phyloP scores from a whole-genome alignment of 2,888 invertebrate species.

The Hirudinaria manillensis region DNA sequence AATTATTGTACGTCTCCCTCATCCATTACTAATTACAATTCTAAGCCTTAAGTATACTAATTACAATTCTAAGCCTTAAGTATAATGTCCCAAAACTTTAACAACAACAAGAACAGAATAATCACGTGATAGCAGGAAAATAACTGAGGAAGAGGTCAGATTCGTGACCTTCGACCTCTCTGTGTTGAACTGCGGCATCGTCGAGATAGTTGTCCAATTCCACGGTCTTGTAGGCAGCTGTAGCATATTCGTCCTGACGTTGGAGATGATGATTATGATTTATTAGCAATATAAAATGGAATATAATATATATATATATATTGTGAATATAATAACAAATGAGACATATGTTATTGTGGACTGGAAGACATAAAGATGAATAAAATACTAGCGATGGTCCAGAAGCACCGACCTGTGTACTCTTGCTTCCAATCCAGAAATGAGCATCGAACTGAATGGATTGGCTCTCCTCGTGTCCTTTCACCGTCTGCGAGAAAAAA shows the following conservation, averaged over 20 bases:
- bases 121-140: conserved; percentile 45
- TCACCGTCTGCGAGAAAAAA: conserved; percentile 46
- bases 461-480: conserved; percentile 44
- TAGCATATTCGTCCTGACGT: conserved; percentile 51
- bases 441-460: conserved; percentile 50
- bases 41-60: not conserved
- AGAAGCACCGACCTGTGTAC: conserved; percentile 48
- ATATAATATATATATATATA: too few relatives aligned
- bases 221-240: conserved; percentile 54
- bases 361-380: not conserved
- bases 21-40: not conserved
- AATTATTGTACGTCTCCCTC: not conserved
- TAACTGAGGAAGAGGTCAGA: conserved; percentile 50
- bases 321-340: too few relatives aligned
- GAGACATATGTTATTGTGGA: not conserved
- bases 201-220: conserved; percentile 52
- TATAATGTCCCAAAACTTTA: not conserved
- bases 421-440: conserved; percentile 54
- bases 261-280: not conserved
- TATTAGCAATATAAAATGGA: too few relatives aligned
- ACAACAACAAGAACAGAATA: not conserved
- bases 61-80: not conserved
- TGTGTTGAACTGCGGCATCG: conserved; percentile 51
- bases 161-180: conserved; percentile 52
- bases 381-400: not conserved